Evolutionary conservation across 2,113 vertebrate genomes (phyloP).

Genomic region (Stigmatopora argus): DNA sequence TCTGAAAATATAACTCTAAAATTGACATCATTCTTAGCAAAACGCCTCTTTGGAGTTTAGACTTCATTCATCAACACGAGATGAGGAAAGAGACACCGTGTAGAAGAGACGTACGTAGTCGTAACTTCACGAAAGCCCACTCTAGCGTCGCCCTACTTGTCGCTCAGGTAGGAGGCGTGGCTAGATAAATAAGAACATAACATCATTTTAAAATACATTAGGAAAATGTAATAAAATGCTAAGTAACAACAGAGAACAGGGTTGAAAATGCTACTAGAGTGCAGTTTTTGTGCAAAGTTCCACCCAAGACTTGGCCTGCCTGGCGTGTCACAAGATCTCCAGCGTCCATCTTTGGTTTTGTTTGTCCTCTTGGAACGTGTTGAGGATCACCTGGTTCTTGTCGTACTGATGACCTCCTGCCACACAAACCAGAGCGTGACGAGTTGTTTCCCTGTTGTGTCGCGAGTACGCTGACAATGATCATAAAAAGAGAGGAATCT

Average conservation of each 20-base stretch:
- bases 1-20: constrained; percentile 18
- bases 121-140: constrained; percentile 22
- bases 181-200: constrained; percentile 2
- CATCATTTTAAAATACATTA: not conserved
- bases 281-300: not conserved
- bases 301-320: not conserved
- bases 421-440: constrained; percentile 15
- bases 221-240: constrained; percentile 1
- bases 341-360: constrained; percentile 81
- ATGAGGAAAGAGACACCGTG: constrained; percentile 7
- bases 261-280: not conserved
- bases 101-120: constrained; percentile 23
- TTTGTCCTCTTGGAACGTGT: constrained; percentile 72
- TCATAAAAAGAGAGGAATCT: constrained; percentile 34
- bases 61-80: constrained; percentile 7
- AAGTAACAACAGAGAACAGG: constrained; percentile 1
- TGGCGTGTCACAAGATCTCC: constrained; percentile 72
- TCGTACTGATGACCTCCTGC: constrained; percentile 87
- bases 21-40: constrained; percentile 25
- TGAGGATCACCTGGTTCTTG: constrained; percentile 83
- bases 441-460: not conserved
- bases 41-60: constrained; percentile 14
- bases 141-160: constrained; percentile 13
- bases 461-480: not conserved
- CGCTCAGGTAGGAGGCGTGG: not conserved